Conservation (phyloP, 2,797 vertebrate species). For the Luscinia luscinia region DNA sequence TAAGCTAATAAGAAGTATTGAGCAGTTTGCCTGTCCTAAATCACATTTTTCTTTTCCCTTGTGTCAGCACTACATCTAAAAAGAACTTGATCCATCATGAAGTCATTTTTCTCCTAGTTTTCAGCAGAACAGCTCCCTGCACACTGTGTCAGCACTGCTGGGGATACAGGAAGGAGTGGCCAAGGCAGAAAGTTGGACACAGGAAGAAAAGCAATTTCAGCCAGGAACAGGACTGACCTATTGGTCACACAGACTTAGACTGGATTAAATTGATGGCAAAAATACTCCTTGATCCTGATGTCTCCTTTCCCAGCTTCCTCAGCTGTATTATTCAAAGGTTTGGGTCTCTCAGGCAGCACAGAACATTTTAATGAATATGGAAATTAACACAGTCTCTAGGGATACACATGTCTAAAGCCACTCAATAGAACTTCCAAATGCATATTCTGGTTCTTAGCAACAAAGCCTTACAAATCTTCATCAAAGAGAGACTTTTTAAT, state of each 20-base stretch:
- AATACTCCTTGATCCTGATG: neutral
- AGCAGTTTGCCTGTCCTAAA: neutral
- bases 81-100: neutral
- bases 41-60: neutral
- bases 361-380: constrained; percentile 3
- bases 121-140: neutral
- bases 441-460: constrained; percentile 17
- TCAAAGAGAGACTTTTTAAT: neutral
- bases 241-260: neutral
- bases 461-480: constrained; percentile 10
- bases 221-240: neutral
- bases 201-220: neutral
- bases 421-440: constrained; percentile 16
- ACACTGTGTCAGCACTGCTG: neutral
- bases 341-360: neutral
- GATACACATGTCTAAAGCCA: constrained; percentile 17
- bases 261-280: neutral
- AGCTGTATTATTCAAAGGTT: neutral
- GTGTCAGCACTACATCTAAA: neutral
- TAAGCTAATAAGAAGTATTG: neutral
- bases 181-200: neutral
- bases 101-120: neutral
- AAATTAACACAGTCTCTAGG: constrained; percentile 32
- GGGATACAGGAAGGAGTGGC: neutral
- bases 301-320: neutral